phyloP scores from a whole-genome alignment of 2,797 vertebrate species.

The Triplophysa bombifrons region DNA sequence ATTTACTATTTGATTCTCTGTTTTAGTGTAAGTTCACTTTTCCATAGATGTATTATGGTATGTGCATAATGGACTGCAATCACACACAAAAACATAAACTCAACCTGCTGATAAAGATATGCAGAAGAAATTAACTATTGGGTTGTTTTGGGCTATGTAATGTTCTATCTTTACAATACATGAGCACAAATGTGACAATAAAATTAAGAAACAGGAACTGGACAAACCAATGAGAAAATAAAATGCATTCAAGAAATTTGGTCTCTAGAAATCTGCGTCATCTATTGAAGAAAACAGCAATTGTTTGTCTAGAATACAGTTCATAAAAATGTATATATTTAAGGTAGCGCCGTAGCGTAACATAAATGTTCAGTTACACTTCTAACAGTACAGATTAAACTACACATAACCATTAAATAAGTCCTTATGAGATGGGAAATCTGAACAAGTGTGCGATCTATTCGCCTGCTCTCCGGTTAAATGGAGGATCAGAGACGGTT shows the following conservation, averaged over 20 bases:
- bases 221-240: too few relatives aligned
- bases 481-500: background rate
- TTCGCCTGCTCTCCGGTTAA: background rate
- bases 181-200: too few relatives aligned
- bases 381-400: background rate
- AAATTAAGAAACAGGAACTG: too few relatives aligned
- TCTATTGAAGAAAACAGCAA: background rate
- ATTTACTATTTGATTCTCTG: too few relatives aligned
- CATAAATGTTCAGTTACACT: background rate
- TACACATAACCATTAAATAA: background rate
- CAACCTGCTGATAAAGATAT: background rate
- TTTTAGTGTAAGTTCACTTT: background rate
- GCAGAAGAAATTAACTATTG: background rate
- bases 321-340: background rate
- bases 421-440: background rate
- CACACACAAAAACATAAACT: slow-evolving; percentile 1
- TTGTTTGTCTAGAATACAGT: too few relatives aligned
- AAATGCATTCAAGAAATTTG: background rate
- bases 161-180: background rate
- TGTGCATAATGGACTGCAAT: slow-evolving; percentile 9
- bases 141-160: background rate
- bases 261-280: background rate
- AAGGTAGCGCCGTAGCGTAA: background rate
- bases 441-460: background rate
- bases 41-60: slow-evolving; percentile 11